Conservation (phyloP, 2,888 invertebrate species). For the Luperina nickerlii region DNA sequence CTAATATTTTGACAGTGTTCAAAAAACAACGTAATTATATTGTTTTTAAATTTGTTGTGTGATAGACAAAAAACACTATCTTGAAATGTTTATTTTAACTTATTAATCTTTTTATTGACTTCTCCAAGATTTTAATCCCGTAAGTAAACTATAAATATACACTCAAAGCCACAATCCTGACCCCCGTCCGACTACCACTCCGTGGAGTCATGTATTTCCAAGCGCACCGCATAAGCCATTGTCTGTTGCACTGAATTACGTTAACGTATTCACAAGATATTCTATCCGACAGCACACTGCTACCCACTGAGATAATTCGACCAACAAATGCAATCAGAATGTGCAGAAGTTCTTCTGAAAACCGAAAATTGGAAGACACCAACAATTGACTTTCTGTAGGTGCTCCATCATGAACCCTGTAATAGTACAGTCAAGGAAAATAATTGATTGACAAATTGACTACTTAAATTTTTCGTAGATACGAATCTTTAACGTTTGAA, state of each 20-base stretch:
- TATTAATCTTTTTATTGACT: no score
- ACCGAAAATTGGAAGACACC: background rate
- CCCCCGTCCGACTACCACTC: background rate
- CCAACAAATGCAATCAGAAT: background rate
- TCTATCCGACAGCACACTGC: conserved; percentile 45
- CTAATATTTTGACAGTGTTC: background rate
- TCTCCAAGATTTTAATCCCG: background rate
- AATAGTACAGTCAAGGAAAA: background rate
- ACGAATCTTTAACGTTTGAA: no score
- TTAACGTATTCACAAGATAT: conserved; percentile 55
- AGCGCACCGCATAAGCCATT: conserved; percentile 41
- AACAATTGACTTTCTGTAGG: no score
- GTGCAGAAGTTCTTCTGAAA: conserved; percentile 29
- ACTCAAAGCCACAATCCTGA: conserved; percentile 19
- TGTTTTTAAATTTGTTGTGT: background rate
- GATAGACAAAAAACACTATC: background rate
- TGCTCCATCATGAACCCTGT: background rate
- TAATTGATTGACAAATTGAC: background rate
- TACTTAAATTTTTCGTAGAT: background rate
- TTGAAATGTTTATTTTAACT: background rate
- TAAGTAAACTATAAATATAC: background rate
- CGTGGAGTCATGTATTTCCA: conserved; percentile 25
- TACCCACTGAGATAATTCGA: conserved; percentile 47
- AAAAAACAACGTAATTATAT: background rate
- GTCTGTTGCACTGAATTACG: conserved; percentile 47